phyloP scores from a whole-genome alignment of 2,888 invertebrate species.

The Papilio gigon region DNA sequence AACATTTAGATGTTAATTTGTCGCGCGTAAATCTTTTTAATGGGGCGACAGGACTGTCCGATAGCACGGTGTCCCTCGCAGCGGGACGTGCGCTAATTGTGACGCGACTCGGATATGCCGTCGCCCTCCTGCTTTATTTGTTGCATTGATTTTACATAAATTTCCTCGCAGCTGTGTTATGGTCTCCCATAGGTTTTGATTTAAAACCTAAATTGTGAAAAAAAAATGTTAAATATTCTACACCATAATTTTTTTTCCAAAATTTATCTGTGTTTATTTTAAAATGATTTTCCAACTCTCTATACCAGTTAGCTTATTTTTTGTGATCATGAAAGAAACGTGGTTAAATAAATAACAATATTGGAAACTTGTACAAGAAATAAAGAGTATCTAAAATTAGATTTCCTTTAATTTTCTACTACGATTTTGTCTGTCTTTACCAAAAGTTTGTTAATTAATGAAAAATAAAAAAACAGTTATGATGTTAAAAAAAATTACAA shows the following conservation, averaged over 20 bases:
- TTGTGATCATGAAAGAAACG: not conserved
- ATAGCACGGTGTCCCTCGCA: constrained; percentile 52
- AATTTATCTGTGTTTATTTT: not conserved
- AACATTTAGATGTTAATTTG: constrained; percentile 37
- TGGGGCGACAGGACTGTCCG: constrained; percentile 42
- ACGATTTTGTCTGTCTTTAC: not conserved
- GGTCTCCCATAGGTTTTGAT: not conserved
- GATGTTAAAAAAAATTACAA: not conserved
- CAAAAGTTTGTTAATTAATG: not conserved
- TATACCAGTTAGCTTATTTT: not conserved
- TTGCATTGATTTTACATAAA: constrained; percentile 58
- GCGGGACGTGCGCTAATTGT: constrained; percentile 61
- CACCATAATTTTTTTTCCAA: not conserved
- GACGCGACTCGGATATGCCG: constrained; percentile 57
- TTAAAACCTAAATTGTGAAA: not conserved
- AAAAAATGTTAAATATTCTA: not conserved
- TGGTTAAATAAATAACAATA: not conserved
- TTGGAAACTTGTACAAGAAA: not conserved
- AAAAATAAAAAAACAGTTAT: not conserved
- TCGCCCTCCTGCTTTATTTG: constrained; percentile 56
- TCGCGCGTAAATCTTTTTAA: constrained; percentile 38
- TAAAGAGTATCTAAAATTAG: not conserved
- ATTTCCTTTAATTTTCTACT: not conserved
- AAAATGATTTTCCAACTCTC: not conserved
- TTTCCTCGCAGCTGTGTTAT: constrained; percentile 40